Evolutionary conservation across 2,888 invertebrate species (phyloP).

Genomic region (Elaeidobius kamerunicus): DNA sequence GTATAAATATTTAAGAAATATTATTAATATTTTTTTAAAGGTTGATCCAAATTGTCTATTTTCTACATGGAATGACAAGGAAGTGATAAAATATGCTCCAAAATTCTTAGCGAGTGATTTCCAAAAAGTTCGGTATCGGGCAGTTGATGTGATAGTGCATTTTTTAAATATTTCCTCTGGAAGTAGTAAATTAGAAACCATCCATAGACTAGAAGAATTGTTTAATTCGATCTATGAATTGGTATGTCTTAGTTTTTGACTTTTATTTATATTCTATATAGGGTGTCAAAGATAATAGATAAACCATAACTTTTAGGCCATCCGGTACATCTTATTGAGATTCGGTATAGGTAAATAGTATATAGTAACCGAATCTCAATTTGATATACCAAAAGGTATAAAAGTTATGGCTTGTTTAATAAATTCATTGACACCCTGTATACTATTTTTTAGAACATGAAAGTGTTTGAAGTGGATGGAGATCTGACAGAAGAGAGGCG

Average conservation of each 20-base stretch:
- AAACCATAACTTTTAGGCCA: background rate
- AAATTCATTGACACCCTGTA: no score
- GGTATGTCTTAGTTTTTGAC: slow-evolving; percentile 28
- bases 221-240: slow-evolving; percentile 44
- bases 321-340: background rate
- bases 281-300: no score
- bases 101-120: slow-evolving; percentile 46
- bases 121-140: slow-evolving; percentile 48
- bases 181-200: slow-evolving; percentile 30
- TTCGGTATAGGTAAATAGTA: background rate
- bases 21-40: slow-evolving; percentile 30
- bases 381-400: no score
- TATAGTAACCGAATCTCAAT: background rate
- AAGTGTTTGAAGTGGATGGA: slow-evolving; percentile 48
- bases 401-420: no score
- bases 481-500: slow-evolving; percentile 48
- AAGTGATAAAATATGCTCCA: slow-evolving; percentile 38
- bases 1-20: no score
- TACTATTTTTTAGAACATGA: slow-evolving; percentile 40
- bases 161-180: slow-evolving; percentile 40
- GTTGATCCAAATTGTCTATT: slow-evolving; percentile 40
- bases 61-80: slow-evolving; percentile 37
- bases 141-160: slow-evolving; percentile 45
- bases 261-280: no score
- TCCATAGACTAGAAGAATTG: slow-evolving; percentile 39